A percentile compares a stretch with the other conserved stretches of the same genome.
Evolutionary conservation across 2,888 invertebrate genomes (phyloP).

Genomic region (Cylindroiulus punctatus): DNA sequence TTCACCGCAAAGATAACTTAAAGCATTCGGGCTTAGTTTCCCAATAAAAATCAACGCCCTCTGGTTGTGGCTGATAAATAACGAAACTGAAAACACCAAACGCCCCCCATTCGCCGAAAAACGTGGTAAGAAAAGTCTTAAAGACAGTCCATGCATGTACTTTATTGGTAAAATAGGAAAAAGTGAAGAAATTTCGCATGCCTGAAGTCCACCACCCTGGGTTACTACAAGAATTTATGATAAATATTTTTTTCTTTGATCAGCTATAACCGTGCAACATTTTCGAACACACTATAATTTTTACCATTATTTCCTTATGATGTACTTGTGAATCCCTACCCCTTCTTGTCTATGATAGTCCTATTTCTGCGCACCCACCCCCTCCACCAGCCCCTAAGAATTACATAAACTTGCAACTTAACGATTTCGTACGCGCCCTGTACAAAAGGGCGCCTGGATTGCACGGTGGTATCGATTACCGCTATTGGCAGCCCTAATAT

Average conservation of each 20-base stretch:
- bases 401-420: too few relatives aligned
- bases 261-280: too few relatives aligned
- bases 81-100: not conserved
- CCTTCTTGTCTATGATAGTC: too few relatives aligned
- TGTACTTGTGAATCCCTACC: too few relatives aligned
- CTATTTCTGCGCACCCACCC: too few relatives aligned
- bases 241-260: too few relatives aligned
- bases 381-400: too few relatives aligned
- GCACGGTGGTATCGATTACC: slow-evolving; percentile 1
- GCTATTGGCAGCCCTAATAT: slow-evolving; percentile 32
- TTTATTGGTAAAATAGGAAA: not conserved
- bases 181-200: too few relatives aligned
- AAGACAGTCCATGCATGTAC: not conserved
- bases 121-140: not conserved
- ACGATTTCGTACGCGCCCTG: not conserved
- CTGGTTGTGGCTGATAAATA: not conserved
- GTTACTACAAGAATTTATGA: too few relatives aligned
- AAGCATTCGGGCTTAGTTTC: not conserved
- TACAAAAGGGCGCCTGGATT: not conserved
- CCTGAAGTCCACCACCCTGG: too few relatives aligned
- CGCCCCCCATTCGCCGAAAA: not conserved
- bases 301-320: too few relatives aligned
- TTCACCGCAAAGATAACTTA: not conserved
- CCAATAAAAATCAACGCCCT: not conserved
- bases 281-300: too few relatives aligned